Evolutionary conservation across 30 jellyfish, hydroid and myxozoan species (phyloP).

Genomic region (Aurelia coerulea): DNA sequence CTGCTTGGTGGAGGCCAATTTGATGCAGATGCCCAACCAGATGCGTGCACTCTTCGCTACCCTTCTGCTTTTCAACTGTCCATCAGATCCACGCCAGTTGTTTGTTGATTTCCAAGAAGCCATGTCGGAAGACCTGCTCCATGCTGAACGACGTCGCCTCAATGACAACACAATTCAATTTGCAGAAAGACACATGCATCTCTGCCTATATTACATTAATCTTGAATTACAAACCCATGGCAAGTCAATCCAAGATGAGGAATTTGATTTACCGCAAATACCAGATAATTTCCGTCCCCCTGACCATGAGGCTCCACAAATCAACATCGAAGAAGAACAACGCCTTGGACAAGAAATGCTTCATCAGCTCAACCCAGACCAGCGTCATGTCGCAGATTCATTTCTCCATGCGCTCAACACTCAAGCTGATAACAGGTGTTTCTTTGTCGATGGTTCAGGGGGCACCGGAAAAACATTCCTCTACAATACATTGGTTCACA

Average conservation of each 20-base stretch:
- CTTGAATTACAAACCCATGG: constrained; percentile 28
- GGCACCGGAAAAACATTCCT: constrained; percentile 69
- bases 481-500: constrained; percentile 6
- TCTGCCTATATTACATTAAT: constrained; percentile 16
- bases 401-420: constrained; percentile 25
- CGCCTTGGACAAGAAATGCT: constrained; percentile 33
- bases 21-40: constrained; percentile 21
- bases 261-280: constrained; percentile 38
- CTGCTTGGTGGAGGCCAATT: constrained; percentile 8
- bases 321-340: constrained; percentile 1
- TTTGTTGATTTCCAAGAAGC: constrained; percentile 23
- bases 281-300: constrained; percentile 30
- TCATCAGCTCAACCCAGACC: constrained; percentile 19
- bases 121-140: constrained; percentile 24
- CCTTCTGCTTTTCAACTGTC: constrained; percentile 2
- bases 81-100: constrained; percentile 14
- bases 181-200: constrained; percentile 10
- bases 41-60: constrained; percentile 14
- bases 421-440: not conserved
- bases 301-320: not conserved
- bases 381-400: constrained; percentile 20
- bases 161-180: not conserved
- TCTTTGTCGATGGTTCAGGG: constrained; percentile 27
- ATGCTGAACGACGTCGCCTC: not conserved
- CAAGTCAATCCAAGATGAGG: constrained; percentile 36